Percentiles rank a stretch among this genome's conserved stretches.
phyloP scores from a whole-genome alignment of 2,888 invertebrate species.

The Hirudinaria manillensis region DNA sequence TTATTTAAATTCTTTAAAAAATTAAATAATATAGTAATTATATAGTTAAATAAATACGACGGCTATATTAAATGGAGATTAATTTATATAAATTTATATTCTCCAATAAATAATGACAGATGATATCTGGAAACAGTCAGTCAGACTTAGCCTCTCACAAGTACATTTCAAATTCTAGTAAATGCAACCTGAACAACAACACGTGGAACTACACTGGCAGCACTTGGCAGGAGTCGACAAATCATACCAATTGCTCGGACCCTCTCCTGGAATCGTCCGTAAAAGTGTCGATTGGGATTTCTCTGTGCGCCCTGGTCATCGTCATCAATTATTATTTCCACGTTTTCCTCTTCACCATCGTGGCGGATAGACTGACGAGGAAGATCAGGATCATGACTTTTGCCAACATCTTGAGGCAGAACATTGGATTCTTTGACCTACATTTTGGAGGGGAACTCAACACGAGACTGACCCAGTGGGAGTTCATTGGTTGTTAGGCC shows the following conservation, averaged over 20 bases:
- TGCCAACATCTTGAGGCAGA: constrained; percentile 38
- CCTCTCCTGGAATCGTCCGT: constrained; percentile 13
- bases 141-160: too few relatives aligned
- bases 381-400: constrained; percentile 38
- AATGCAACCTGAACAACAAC: not conserved
- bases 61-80: too few relatives aligned
- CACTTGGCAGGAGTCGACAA: not conserved
- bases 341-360: constrained; percentile 35
- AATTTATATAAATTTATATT: too few relatives aligned
- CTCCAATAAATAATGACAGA: too few relatives aligned
- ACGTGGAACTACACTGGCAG: not conserved
- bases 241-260: not conserved
- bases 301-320: constrained; percentile 23
- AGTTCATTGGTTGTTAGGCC: not conserved
- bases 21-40: too few relatives aligned
- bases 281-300: constrained; percentile 21
- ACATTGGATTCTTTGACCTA: constrained; percentile 40
- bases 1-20: too few relatives aligned
- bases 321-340: constrained; percentile 32
- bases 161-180: too few relatives aligned
- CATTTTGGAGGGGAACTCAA: constrained; percentile 41
- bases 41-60: too few relatives aligned
- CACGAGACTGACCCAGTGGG: constrained; percentile 42
- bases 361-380: constrained; percentile 34
- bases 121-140: too few relatives aligned